These are phyloP conservation scores for Taenaris catops DNA, from an alignment of 2,888 invertebrate genomes.

Conservation along the genomic window DNA sequence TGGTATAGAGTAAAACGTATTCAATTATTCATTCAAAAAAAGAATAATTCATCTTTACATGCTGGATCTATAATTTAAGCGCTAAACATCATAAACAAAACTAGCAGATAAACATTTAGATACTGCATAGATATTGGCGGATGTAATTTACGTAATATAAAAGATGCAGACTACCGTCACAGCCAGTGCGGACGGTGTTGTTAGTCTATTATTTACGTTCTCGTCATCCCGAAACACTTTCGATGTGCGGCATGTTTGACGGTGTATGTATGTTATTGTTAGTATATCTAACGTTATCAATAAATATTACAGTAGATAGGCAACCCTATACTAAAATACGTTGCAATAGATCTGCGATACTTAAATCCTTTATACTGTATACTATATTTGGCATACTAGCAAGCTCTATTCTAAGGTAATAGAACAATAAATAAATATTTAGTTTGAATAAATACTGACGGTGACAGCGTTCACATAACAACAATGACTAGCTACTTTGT, in stretches of 20 bases:
- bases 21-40: no score
- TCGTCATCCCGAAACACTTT: slow-evolving; percentile 4
- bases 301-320: slow-evolving; percentile 13
- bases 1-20: no score
- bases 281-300: slow-evolving; percentile 4
- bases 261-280: slow-evolving; percentile 10
- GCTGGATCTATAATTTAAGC: no score
- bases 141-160: no score
- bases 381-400: slow-evolving; percentile 16
- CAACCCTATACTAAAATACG: no score
- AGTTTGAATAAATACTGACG: slow-evolving; percentile 22
- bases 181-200: slow-evolving; percentile 7
- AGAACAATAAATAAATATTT: slow-evolving; percentile 12
- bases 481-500: slow-evolving; percentile 71
- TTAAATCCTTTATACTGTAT: slow-evolving; percentile 3
- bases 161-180: slow-evolving; percentile 51
- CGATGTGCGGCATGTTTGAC: slow-evolving; percentile 10
- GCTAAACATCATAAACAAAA: no score
- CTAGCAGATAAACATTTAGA: no score
- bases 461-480: slow-evolving; percentile 27
- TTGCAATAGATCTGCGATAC: neutral
- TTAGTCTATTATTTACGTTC: slow-evolving; percentile 5
- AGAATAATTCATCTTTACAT: no score
- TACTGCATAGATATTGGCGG: no score
- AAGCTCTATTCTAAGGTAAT: slow-evolving; percentile 14